Evolutionary conservation across 2,888 invertebrate genomes (phyloP).

Genomic region (Philereme transversata): DNA sequence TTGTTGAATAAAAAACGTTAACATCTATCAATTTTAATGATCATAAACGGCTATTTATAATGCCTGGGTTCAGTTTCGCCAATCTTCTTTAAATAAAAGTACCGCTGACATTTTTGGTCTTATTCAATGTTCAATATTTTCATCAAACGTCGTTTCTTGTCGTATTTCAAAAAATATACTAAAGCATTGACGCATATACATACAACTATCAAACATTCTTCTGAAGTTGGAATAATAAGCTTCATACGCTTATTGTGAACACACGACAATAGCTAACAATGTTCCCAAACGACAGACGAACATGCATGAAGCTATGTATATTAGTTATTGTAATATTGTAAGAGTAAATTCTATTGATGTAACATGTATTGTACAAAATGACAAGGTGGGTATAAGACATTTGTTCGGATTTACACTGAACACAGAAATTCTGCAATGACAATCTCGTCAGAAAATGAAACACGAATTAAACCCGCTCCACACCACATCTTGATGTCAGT

Average conservation of each 20-base stretch:
- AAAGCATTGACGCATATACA: constrained; percentile 8
- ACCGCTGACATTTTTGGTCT: no score
- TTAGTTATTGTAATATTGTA: background rate
- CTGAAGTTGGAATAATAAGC: background rate
- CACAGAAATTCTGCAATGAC: background rate
- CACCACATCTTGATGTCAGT: constrained; percentile 57
- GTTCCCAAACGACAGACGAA: constrained; percentile 15
- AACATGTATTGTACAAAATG: background rate
- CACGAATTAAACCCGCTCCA: constrained; percentile 25
- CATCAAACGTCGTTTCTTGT: no score
- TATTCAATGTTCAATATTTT: no score
- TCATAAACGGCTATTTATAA: no score
- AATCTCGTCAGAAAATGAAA: constrained; percentile 4
- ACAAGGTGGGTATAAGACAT: background rate
- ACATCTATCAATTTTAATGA: no score
- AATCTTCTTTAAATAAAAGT: no score
- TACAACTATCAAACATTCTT: background rate
- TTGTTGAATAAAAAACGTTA: no score
- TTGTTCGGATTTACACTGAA: no score
- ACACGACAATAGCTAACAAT: constrained; percentile 2
- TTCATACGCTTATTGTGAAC: constrained; percentile 5
- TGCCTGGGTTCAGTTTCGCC: no score
- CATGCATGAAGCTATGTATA: constrained; percentile 16
- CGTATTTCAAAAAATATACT: background rate
- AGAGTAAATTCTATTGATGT: background rate